phyloP scores from a whole-genome alignment of 2,113 vertebrate genomes.

The Heteronetta atricapilla region DNA sequence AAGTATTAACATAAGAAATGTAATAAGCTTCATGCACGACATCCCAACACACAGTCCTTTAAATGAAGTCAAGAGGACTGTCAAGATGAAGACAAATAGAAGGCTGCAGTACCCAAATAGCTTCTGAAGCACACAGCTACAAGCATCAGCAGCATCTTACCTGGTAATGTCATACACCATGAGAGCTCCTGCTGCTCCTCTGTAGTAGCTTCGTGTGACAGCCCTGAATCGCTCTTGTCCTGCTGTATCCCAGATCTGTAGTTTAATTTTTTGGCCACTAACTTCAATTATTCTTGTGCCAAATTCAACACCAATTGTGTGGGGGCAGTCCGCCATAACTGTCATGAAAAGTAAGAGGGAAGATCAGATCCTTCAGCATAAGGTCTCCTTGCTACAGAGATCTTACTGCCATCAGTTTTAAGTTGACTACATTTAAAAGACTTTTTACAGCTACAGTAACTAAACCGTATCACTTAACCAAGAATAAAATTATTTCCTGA shows the following conservation, averaged over 20 bases:
- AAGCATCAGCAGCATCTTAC: constrained; percentile 70
- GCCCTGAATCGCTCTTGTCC: constrained; percentile 97
- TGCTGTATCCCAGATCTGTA: constrained; percentile 99
- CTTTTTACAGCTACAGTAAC: background rate
- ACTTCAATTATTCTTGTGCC: constrained; percentile 99
- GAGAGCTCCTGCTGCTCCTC: constrained; percentile 95
- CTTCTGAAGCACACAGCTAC: background rate
- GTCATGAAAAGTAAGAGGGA: constrained; percentile 33
- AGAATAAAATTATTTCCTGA: background rate
- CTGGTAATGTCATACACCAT: constrained; percentile 99
- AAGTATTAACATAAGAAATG: background rate
- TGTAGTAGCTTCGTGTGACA: constrained; percentile 97
- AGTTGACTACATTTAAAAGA: background rate
- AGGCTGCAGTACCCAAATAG: background rate
- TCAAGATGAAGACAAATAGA: rapidly evolving
- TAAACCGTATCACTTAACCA: background rate
- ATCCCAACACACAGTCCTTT: background rate
- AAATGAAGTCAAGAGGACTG: background rate
- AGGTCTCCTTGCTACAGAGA: background rate
- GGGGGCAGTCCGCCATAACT: constrained; percentile 99
- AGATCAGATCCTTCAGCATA: background rate
- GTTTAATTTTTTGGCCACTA: constrained; percentile 97
- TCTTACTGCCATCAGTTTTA: background rate
- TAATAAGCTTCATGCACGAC: background rate
- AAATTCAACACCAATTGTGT: constrained; percentile 98